Conservation (phyloP, 2,888 invertebrate genomes). For the Scaptomyza caliginosa region DNA sequence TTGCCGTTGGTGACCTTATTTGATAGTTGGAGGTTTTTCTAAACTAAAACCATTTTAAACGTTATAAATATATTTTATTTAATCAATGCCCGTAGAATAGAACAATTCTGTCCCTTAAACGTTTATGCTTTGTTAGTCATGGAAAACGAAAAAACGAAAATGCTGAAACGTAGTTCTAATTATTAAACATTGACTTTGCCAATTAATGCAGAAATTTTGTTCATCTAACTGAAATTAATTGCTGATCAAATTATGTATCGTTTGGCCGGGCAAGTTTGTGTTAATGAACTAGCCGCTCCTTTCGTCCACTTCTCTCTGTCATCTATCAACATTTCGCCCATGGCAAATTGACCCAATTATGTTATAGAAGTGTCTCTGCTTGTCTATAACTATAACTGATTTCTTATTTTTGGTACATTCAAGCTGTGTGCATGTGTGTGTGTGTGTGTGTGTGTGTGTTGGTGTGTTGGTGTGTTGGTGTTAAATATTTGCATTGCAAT, state of each 20-base stretch:
- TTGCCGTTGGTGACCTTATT: too few species aligned
- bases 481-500: constrained; percentile 72
- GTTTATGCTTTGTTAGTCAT: too few species aligned
- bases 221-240: constrained; percentile 70
- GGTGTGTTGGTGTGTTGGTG: constrained; percentile 36
- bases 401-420: constrained; percentile 4
- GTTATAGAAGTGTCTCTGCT: constrained; percentile 3
- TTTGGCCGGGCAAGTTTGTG: constrained; percentile 22
- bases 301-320: constrained; percentile 6
- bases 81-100: too few species aligned
- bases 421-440: neutral
- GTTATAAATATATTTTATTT: too few species aligned
- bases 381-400: neutral
- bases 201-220: constrained; percentile 64
- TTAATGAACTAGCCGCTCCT: constrained; percentile 44
- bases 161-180: constrained; percentile 21
- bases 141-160: constrained; percentile 19
- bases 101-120: too few species aligned
- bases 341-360: constrained; percentile 62
- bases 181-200: constrained; percentile 21
- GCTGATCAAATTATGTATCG: constrained; percentile 58
- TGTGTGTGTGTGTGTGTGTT: constrained; percentile 43
- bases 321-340: neutral
- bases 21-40: too few species aligned
- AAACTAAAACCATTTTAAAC: too few species aligned